A percentile compares a stretch with the other conserved stretches of the same genome.
Evolutionary conservation across 1,140 invertebrate species (phyloP).

Genomic region (Calosoma granatense): DNA sequence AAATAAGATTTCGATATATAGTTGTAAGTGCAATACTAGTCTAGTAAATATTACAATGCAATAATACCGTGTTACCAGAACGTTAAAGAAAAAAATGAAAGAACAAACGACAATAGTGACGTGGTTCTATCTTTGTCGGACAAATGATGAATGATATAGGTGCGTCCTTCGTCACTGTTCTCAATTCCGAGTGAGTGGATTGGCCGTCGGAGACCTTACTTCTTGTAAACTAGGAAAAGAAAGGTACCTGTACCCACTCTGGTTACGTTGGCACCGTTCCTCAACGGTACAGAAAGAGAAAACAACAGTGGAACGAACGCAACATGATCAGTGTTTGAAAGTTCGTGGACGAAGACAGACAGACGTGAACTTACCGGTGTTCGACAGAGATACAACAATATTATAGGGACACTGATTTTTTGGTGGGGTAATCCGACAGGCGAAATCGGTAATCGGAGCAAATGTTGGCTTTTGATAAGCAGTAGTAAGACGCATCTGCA

Average conservation of each 20-base stretch:
- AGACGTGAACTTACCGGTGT: background rate
- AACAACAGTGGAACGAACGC: background rate
- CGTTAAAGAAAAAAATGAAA: too few species aligned
- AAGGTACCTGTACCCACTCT: conserved; percentile 20
- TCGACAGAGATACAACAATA: background rate
- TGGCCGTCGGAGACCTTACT: conserved; percentile 11
- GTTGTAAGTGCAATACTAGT: too few species aligned
- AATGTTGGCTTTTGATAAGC: background rate
- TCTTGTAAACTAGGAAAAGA: conserved; percentile 22
- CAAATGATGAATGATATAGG: too few species aligned
- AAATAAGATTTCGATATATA: too few species aligned
- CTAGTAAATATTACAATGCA: too few species aligned
- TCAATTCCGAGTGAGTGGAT: conserved; percentile 2
- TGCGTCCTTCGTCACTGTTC: background rate
- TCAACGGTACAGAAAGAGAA: conserved; percentile 22
- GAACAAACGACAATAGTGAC: too few species aligned
- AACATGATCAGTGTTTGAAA: background rate
- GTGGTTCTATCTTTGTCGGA: too few species aligned
- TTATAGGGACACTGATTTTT: background rate
- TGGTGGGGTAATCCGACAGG: background rate
- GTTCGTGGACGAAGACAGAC: background rate
- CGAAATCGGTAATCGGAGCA: background rate
- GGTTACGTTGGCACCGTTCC: conserved; percentile 10
- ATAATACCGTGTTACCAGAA: too few species aligned
- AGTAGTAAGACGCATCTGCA: background rate